Base-by-base conservation (phyloP, 2,113 vertebrate species). In the Dunckerocampus dactyliophorus region DNA sequence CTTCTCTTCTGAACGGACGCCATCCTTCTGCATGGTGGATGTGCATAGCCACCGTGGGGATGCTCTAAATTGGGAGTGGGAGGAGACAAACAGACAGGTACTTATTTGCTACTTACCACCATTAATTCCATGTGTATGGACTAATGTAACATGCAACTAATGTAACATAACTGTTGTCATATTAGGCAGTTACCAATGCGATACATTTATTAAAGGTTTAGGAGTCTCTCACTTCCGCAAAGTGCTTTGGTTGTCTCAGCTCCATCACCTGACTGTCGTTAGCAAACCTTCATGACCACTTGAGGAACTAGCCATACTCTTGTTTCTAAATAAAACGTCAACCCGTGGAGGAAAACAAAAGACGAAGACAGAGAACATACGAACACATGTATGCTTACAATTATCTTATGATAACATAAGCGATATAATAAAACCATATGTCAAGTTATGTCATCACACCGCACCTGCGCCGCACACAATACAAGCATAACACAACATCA, bases 11-110 rank as follows among this genome's bases (percentile, higher is more conserved):
- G 90, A 46, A 34, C 86, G 82, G 47, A 82, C 89, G 17, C 93
- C 92, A 37, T 82, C 94, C 81, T 94, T 95, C 87, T 96, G 92
- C 71, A 92, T 93, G 0, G 92, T 82, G 15, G 93, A 93, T 8
- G 93, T 93, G 69, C 96, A 99, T 46, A 98, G 74, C 59, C 90
- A 72, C 3, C 93, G 89, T 0, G 90, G 91, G 28, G 89, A 88
- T 2, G 72, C 67, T 72, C 91, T 91, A 66, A 9, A 19, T n/a
- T 13, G 24, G 4, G 31, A 61, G 42, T 20, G 1, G 5, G 11
- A 13, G 22, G 49, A 51, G 11, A 51, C 22, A 20, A 28, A 28
- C 5, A 47, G 14, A n/a, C 20, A 3, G 17, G 8, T 19, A 19
- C n/a, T 49, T 49, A 8, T 19, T 49, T 48, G 2, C 24, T 28